Percentiles rank a stretch among this genome's conserved stretches.
Evolutionary conservation across 2,888 invertebrate species (phyloP).

Genomic region (Perdita meconis): DNA sequence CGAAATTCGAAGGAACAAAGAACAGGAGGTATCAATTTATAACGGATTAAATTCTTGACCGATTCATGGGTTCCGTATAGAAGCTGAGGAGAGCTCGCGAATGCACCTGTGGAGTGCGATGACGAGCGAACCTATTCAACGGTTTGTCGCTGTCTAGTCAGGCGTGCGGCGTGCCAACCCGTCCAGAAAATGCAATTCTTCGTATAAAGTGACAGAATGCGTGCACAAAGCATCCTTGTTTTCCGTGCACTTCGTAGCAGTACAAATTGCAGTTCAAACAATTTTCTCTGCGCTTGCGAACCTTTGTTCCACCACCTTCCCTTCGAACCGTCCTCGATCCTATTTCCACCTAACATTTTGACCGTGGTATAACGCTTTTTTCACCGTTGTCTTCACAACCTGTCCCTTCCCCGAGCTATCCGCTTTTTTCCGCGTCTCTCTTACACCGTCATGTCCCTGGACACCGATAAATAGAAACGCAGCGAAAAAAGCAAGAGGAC

Average conservation of each 20-base stretch:
- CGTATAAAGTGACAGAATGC: slow-evolving; percentile 14
- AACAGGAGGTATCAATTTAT: neutral
- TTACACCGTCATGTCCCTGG: slow-evolving; percentile 52
- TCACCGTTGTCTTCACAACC: neutral
- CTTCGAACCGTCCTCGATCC: slow-evolving; percentile 45
- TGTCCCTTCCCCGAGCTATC: slow-evolving; percentile 2
- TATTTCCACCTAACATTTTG: slow-evolving; percentile 61
- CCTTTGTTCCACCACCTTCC: slow-evolving; percentile 57
- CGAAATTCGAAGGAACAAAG: neutral
- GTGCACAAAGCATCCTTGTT: slow-evolving; percentile 14
- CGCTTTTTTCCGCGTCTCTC: slow-evolving; percentile 36
- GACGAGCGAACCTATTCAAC: slow-evolving; percentile 18
- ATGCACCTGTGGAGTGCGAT: slow-evolving; percentile 12
- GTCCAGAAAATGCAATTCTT: slow-evolving; percentile 45
- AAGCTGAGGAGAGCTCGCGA: neutral
- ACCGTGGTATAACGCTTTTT: slow-evolving; percentile 63
- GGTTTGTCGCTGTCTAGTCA: neutral
- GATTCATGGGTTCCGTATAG: neutral
- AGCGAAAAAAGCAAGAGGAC: slow-evolving; percentile 51
- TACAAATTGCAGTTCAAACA: slow-evolving; percentile 58
- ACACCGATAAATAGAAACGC: slow-evolving; percentile 68
- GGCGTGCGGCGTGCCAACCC: neutral
- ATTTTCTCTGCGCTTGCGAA: slow-evolving; percentile 36
- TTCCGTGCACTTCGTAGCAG: slow-evolving; percentile 42
- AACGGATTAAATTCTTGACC: slow-evolving; percentile 28